These are phyloP conservation scores for Rhineura floridana DNA, from an alignment of 2,113 vertebrate genomes.

Conservation along the genomic window DNA sequence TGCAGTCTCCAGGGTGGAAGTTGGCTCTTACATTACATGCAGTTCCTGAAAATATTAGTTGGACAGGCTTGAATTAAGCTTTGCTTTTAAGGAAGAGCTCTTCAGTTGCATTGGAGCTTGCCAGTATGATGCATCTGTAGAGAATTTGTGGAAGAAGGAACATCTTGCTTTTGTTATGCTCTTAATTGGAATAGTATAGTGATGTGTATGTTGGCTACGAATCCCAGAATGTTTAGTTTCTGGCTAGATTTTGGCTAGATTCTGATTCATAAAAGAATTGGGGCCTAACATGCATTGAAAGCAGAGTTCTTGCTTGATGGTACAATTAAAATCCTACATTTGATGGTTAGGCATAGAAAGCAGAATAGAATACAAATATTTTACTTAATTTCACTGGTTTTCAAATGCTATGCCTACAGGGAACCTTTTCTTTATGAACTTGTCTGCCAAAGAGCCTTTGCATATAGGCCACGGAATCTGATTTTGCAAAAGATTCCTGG, in stretches of 20 bases:
- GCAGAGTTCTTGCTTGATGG: neutral
- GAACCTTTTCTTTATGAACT: neutral
- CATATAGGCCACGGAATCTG: neutral
- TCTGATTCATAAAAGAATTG: neutral
- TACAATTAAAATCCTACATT: too few species aligned
- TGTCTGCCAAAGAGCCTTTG: neutral
- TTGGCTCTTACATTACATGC: neutral
- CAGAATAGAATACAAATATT: neutral
- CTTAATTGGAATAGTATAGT: constrained; percentile 13
- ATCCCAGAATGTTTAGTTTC: constrained; percentile 4
- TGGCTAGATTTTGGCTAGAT: constrained; percentile 5
- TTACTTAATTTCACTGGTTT: neutral
- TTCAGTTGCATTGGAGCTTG: neutral
- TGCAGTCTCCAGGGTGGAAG: neutral
- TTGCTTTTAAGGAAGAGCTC: neutral
- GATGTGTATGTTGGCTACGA: neutral
- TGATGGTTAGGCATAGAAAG: neutral
- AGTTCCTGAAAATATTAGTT: constrained; percentile 31
- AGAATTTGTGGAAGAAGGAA: neutral
- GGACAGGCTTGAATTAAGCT: constrained; percentile 5
- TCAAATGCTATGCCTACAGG: neutral
- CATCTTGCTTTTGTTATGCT: constrained; percentile 28
- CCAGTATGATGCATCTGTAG: neutral
- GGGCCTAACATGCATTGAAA: neutral
- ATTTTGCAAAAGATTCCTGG: neutral